Evolutionary conservation across 2,888 invertebrate species (phyloP), one percentile per base, ranked within the genome.

Genomic region (Beris morrisii): DNA sequence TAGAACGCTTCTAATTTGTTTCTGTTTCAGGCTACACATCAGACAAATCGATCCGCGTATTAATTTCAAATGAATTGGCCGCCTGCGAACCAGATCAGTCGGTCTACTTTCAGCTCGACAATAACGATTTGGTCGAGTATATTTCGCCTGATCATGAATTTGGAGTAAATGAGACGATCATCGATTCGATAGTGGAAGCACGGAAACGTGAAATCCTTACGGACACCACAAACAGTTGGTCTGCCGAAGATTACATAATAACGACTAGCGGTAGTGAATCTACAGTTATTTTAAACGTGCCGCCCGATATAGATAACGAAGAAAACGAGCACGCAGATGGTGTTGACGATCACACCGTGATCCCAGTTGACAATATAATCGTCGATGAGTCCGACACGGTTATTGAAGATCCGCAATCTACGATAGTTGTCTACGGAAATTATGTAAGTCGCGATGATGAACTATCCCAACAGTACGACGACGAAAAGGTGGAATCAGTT

Each of bases 71-170:
- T 11, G 59, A 65, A 15, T 45, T 67, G 5, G 43, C 48, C 28
- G 53, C 31, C 6, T 57, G 12, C 45, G 58, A 65, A 28, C 6
- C 15, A 4, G 32, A 59, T 22, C 44, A 46, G 31, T 50, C 22
- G 2, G 15, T 31, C 11, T 45, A 50, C 12, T 68, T 56, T 38
- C 13, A 12, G 6, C 11, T 50, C 0, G 55, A 53, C 15, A 58
- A 52, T 32, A 31, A 59, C n/a, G 54, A 67, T 13, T 28, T 63
- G 9, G 45, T 52, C 9, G 68, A 68, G 52, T 68, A 68, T 38
- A 65, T 68, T 12, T 65, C 68, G 22, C 65, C 68, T 43, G 68
- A 68, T 5, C 61, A 57, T 56, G 65, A 65, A 9, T 68, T 68
- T 31, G 31, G 44, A 22, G 65, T 65, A 6, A 52, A 68, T 44